Conservation (phyloP, 1,140 invertebrate genomes). For the Leptinotarsa lineolata region DNA sequence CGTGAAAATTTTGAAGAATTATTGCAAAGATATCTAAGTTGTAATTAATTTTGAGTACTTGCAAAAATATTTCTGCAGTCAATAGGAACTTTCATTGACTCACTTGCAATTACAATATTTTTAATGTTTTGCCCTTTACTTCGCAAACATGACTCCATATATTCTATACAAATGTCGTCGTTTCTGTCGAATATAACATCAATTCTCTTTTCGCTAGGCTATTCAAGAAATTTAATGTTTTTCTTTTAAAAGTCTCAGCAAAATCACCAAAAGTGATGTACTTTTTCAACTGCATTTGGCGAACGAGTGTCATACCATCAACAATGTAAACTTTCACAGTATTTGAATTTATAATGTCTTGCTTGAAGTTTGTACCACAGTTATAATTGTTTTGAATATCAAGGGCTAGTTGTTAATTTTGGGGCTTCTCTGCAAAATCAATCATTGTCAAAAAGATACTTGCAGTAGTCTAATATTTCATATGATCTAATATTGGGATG, state of each 20-base stretch:
- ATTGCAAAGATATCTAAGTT: no score
- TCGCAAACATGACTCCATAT: conserved; percentile 34
- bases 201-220: conserved; percentile 31
- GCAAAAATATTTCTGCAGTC: no score
- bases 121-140: conserved; percentile 37
- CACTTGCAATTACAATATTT: conserved; percentile 23
- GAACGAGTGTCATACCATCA: conserved; percentile 34
- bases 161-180: conserved; percentile 22
- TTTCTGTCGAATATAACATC: conserved; percentile 39
- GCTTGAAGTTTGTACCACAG: conserved; percentile 30
- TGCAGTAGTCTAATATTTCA: conserved; percentile 36
- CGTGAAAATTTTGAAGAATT: no score
- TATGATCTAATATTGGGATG: conserved; percentile 38
- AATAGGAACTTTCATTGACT: no score
- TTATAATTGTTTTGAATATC: conserved; percentile 38
- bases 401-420: conserved; percentile 34
- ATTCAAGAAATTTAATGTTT: conserved; percentile 32
- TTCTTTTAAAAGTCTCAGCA: conserved; percentile 26
- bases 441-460: conserved; percentile 35
- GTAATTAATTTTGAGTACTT: no score
- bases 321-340: conserved; percentile 33
- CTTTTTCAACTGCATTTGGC: conserved; percentile 35
- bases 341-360: conserved; percentile 31
- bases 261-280: conserved; percentile 39
- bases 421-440: conserved; percentile 36